Conservation (phyloP, 2,797 vertebrate species). For the Girardinus metallicus region DNA sequence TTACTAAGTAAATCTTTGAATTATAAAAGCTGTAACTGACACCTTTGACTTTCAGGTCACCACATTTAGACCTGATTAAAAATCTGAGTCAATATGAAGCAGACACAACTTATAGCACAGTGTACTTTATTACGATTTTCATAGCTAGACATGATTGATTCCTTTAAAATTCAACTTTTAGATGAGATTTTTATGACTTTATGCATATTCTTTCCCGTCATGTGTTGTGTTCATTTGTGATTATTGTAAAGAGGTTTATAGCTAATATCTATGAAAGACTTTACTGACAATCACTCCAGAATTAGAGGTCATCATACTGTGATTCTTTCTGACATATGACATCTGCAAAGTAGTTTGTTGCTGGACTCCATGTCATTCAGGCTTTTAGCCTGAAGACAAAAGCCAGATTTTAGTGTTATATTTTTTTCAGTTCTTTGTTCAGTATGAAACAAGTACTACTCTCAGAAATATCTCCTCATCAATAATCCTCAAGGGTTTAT, state of each 20-base stretch:
- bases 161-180: background rate
- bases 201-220: background rate
- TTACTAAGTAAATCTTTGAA: background rate
- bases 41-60: background rate
- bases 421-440: background rate
- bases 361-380: background rate
- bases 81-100: background rate
- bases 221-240: background rate
- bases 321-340: background rate
- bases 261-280: background rate
- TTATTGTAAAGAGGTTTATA: background rate
- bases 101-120: no score
- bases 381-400: background rate
- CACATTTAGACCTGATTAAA: background rate
- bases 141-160: no score
- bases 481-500: background rate
- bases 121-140: no score
- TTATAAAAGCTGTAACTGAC: background rate
- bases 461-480: background rate
- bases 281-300: background rate
- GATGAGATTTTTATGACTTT: background rate
- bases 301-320: background rate
- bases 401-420: background rate
- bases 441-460: background rate
- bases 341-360: background rate